phyloP scores from a whole-genome alignment of 2,888 invertebrate species.

The Eupsilia transversa region DNA sequence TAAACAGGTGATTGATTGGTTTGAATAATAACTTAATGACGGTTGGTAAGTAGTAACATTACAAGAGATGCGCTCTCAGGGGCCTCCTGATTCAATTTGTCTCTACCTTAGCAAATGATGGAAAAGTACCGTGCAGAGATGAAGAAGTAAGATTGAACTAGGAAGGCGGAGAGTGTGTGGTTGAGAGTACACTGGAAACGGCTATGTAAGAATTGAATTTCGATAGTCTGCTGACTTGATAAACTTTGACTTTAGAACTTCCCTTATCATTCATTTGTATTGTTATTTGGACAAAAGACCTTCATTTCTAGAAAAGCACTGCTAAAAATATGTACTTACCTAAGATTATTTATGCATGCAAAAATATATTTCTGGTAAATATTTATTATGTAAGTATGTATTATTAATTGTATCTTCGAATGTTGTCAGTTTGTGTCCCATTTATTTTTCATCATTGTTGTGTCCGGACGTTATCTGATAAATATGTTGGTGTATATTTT shows the following conservation, averaged over 20 bases:
- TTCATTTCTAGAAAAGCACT: background rate
- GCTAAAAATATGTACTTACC: background rate
- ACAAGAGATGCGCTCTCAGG: background rate
- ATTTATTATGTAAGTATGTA: background rate
- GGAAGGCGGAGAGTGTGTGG: background rate
- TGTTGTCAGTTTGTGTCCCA: slow-evolving; percentile 22
- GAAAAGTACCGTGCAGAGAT: background rate
- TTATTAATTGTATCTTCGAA: background rate
- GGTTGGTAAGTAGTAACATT: background rate
- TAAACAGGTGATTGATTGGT: background rate
- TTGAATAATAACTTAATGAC: background rate
- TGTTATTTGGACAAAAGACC: background rate
- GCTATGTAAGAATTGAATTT: background rate
- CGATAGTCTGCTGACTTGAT: background rate
- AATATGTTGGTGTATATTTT: slow-evolving; percentile 63
- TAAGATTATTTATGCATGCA: slow-evolving; percentile 11
- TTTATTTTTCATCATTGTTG: slow-evolving; percentile 6
- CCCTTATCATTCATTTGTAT: background rate
- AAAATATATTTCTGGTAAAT: background rate
- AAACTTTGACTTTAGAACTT: background rate
- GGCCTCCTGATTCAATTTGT: background rate
- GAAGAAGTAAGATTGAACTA: background rate
- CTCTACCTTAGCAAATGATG: background rate
- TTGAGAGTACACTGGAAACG: background rate
- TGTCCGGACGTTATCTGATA: slow-evolving; percentile 13